phyloP scores from a whole-genome alignment of 2,113 vertebrate species.

The Panthera uncia region DNA sequence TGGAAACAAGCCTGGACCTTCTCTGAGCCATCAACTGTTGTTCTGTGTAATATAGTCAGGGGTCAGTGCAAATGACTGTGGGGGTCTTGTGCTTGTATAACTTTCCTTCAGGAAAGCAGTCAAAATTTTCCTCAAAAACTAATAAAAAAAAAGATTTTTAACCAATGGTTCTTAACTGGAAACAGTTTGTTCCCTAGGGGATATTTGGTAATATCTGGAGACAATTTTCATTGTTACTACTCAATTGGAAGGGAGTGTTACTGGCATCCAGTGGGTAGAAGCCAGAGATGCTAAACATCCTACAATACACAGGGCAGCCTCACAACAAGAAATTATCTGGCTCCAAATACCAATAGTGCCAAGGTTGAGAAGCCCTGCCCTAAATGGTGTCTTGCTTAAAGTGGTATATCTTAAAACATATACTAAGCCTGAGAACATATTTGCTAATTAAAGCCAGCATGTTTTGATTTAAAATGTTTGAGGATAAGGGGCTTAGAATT shows the following conservation, averaged over 20 bases:
- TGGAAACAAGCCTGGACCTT: background rate
- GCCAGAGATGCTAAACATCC: background rate
- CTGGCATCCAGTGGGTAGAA: background rate
- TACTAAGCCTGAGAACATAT: background rate
- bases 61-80: background rate
- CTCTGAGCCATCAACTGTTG: background rate
- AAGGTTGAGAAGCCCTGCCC: background rate
- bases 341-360: background rate
- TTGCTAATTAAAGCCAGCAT: background rate
- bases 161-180: background rate
- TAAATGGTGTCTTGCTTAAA: background rate
- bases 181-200: background rate
- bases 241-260: background rate
- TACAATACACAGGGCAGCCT: background rate
- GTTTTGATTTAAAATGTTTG: constrained; percentile 8
- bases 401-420: background rate
- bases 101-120: constrained; percentile 44
- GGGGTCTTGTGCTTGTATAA: background rate
- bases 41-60: background rate
- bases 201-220: background rate
- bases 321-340: background rate
- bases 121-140: background rate
- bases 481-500: background rate
- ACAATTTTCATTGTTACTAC: background rate
- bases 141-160: background rate